Percentiles rank a stretch among this genome's conserved stretches.
These are phyloP conservation scores for Anguilla obscura DNA, from an alignment of 2,797 vertebrate species.

Conservation along the genomic window DNA sequence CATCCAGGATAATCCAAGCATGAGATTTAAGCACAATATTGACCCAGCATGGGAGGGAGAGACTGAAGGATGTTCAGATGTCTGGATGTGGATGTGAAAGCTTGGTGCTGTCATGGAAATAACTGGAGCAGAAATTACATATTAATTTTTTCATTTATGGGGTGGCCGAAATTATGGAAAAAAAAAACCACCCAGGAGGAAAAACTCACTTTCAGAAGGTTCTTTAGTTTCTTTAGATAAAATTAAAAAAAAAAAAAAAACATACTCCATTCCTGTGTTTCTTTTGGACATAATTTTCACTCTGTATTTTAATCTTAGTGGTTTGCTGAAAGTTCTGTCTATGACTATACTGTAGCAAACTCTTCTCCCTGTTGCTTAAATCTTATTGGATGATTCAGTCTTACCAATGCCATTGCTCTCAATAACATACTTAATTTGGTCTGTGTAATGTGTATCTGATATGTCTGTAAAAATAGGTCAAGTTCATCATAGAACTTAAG, in stretches of 20 bases:
- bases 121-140: conserved; percentile 75
- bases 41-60: conserved; percentile 73
- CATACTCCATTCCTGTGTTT: background rate
- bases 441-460: background rate
- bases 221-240: background rate
- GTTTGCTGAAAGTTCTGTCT: background rate
- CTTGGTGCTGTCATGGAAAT: conserved; percentile 67
- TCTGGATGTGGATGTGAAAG: conserved; percentile 59
- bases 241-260: background rate
- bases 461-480: background rate
- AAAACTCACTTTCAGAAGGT: background rate
- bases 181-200: background rate
- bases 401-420: background rate
- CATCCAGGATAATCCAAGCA: conserved; percentile 73
- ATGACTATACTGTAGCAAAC: background rate
- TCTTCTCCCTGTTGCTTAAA: background rate
- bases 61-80: conserved; percentile 58
- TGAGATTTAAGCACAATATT: conserved; percentile 80
- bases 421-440: background rate
- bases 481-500: background rate
- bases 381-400: background rate
- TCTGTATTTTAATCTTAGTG: background rate
- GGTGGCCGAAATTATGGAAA: background rate
- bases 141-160: conserved; percentile 35
- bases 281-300: background rate